These are phyloP conservation scores for Cuculus canorus DNA, from an alignment of 2,797 vertebrate species.

Conservation along the genomic window DNA sequence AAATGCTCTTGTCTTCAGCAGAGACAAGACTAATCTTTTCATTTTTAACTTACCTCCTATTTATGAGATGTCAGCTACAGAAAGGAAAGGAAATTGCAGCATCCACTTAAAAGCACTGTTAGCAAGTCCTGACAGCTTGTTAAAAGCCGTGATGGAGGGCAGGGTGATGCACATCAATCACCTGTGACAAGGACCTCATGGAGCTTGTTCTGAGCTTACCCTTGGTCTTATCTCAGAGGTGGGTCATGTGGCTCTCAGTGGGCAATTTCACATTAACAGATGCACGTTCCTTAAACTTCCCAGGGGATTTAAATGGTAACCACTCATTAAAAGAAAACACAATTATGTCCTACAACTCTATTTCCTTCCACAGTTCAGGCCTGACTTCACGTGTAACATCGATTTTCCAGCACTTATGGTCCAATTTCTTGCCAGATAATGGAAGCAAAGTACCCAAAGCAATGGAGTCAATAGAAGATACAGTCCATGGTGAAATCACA, in stretches of 20 bases:
- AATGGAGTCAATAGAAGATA: neutral
- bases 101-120: neutral
- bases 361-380: neutral
- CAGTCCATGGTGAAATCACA: neutral
- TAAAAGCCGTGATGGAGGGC: neutral
- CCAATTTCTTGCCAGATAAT: neutral
- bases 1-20: slow-evolving; percentile 9
- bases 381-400: neutral
- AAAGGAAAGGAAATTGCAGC: slow-evolving; percentile 34
- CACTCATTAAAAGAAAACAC: neutral
- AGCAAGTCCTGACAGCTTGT: slow-evolving; percentile 44
- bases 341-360: fast-evolving
- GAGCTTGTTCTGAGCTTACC: neutral
- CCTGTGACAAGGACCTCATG: neutral
- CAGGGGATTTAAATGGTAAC: neutral
- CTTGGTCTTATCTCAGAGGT: neutral
- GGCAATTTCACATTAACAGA: neutral
- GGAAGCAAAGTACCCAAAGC: neutral
- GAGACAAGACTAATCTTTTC: slow-evolving; percentile 25
- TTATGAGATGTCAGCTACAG: slow-evolving; percentile 45
- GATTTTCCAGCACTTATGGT: neutral
- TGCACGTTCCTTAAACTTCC: neutral
- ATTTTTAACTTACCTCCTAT: slow-evolving; percentile 40
- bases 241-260: neutral
- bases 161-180: neutral